Evolutionary conservation across 2,797 vertebrate species (phyloP), one percentile per base, ranked within the genome.

Genomic region (Cynodonichthys magdalenae): DNA sequence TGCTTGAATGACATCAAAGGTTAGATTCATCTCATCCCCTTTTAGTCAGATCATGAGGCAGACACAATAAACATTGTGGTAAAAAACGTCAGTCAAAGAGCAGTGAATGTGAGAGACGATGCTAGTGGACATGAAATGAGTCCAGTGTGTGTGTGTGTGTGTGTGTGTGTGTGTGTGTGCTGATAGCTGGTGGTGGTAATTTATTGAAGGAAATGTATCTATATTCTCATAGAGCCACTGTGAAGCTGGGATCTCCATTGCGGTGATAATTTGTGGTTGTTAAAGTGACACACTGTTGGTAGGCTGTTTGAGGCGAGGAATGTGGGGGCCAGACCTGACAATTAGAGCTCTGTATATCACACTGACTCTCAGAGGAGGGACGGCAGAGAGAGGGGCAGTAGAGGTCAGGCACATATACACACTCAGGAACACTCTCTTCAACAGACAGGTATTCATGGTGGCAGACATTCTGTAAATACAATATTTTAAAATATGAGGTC

Each of bases 121-220:
- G 55, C 27, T 8, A 86, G 90, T 80, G 88, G 92, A 90, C 85
- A 75, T 64, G 77, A 91, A 91, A 92, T 94, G 85, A 82, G 84
- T 52, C 85, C 39, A 46, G 88, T 60, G 69, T 80, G 41, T 44
- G 57, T 57, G 51, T 49, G 49, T 53, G 41, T 54, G 59, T 71
- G 59, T 60, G 59, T 53, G 24, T 59, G 56, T 52, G 69, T 51
- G 34, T 11, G 17, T 59, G 66, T 39, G 70, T 45, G 66, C 39
- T 29, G 56, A 29, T 53, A 50, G 65, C 53, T 50, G 57, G 34
- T 27, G 29, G 60, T 63, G 49, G 71, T 81, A 85, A 97, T 96
- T 96, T 96, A 98, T 95, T 91, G 95, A 95, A 90, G 93, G 93
- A 95, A 97, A 95, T 92, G 91, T 94, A 94, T 95, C 94, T 95